Conservation (phyloP, 2,113 vertebrate genomes). For the Carettochelys insculpta region DNA sequence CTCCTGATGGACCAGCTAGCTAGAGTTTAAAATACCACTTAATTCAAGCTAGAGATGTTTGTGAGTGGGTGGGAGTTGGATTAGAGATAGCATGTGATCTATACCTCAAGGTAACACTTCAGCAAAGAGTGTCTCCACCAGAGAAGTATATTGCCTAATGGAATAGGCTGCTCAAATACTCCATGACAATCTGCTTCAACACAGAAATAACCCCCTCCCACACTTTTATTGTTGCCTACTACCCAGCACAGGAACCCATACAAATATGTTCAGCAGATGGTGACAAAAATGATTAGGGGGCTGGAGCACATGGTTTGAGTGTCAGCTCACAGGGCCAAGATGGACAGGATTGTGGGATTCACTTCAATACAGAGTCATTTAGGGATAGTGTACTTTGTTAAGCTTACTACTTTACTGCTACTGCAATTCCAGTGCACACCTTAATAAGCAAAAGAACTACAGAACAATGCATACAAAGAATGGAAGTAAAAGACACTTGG, state of each 20-base stretch:
- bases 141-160: neutral
- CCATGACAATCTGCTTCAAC: neutral
- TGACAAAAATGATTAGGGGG: too few species aligned
- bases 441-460: too few species aligned
- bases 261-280: too few species aligned
- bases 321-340: too few species aligned
- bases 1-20: neutral
- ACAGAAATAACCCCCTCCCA: neutral
- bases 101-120: neutral
- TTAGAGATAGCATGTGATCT: neutral
- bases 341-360: too few species aligned
- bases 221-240: neutral
- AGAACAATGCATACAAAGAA: too few species aligned
- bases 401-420: too few species aligned
- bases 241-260: neutral
- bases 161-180: neutral
- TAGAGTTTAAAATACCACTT: neutral
- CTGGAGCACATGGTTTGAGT: too few species aligned
- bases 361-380: too few species aligned
- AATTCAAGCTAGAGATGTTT: neutral
- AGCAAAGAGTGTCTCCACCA: neutral
- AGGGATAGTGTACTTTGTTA: too few species aligned
- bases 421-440: too few species aligned
- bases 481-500: too few species aligned
- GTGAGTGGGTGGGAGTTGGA: neutral